phyloP scores from a whole-genome alignment of 2,797 vertebrate species.

The Trachops cirrhosus region DNA sequence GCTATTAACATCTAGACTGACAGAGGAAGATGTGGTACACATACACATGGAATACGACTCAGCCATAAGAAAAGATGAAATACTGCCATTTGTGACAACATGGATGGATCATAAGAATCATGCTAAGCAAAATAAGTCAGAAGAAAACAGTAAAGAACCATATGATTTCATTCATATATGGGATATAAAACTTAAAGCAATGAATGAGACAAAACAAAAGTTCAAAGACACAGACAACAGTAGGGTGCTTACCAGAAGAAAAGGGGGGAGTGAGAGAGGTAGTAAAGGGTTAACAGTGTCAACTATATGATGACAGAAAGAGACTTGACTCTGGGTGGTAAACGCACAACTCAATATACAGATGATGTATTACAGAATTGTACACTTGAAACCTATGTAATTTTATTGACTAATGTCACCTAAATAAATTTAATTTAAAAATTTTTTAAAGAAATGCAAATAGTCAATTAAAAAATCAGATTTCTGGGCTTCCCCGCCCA shows the following conservation, averaged over 20 bases:
- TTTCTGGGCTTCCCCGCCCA: background rate
- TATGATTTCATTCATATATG: background rate
- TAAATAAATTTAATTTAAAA: background rate
- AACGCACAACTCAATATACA: background rate
- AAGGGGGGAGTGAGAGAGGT: background rate
- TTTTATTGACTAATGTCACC: background rate
- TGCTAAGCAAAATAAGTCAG: background rate
- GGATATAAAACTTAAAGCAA: background rate
- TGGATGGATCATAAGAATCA: background rate
- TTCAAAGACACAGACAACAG: background rate
- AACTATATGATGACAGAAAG: background rate
- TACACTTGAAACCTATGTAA: background rate
- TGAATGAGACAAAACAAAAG: background rate
- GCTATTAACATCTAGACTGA: no score
- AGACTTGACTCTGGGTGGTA: no score
- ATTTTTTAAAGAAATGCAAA: background rate
- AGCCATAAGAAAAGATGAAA: background rate
- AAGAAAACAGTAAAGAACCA: background rate
- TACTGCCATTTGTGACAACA: background rate
- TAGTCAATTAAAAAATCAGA: background rate
- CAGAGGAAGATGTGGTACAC: background rate
- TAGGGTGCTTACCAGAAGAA: background rate
- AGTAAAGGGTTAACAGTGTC: background rate
- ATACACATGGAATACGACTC: background rate
- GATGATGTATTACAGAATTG: background rate